Percentiles rank a stretch among this genome's conserved stretches.
These are phyloP conservation scores for Drosophila sulfurigaster DNA, from an alignment of 1,140 invertebrate genomes.

Conservation along the genomic window DNA sequence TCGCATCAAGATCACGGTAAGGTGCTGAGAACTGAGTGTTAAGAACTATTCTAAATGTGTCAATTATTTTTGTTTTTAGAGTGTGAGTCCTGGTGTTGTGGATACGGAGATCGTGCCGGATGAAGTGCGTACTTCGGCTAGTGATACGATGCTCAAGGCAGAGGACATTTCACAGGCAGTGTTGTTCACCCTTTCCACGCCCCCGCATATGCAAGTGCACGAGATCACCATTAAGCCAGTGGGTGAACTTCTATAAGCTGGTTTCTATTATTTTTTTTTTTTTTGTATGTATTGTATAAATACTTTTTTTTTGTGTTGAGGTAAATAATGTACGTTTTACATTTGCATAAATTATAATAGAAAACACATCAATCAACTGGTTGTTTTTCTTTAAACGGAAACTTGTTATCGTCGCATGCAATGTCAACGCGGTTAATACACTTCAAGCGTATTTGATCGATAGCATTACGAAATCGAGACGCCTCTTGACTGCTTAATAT, in stretches of 20 bases:
- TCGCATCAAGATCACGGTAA: constrained; percentile 90
- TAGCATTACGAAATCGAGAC: neutral
- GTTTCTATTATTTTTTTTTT: neutral
- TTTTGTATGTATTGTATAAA: neutral
- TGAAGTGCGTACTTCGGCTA: constrained; percentile 33
- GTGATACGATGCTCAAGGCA: constrained; percentile 66
- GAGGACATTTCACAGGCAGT: constrained; percentile 86
- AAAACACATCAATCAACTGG: constrained; percentile 17
- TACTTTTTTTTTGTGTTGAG: constrained; percentile 3
- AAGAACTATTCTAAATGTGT: neutral
- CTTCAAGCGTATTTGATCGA: neutral
- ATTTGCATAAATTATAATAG: constrained; percentile 13
- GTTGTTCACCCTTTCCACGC: constrained; percentile 85
- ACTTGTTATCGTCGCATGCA: neutral
- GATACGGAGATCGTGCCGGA: constrained; percentile 86
- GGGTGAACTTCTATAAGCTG: constrained; percentile 62
- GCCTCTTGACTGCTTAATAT: neutral
- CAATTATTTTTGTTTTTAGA: constrained; percentile 75
- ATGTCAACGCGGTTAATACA: constrained; percentile 19
- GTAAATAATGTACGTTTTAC: too few species aligned
- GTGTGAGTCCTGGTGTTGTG: constrained; percentile 87
- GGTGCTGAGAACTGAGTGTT: constrained; percentile 18
- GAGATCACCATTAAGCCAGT: constrained; percentile 77
- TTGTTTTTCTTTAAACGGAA: constrained; percentile 15
- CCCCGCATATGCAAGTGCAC: constrained; percentile 85